Conservation (phyloP, 2,113 vertebrate species). For the Aptenodytes patagonicus region DNA sequence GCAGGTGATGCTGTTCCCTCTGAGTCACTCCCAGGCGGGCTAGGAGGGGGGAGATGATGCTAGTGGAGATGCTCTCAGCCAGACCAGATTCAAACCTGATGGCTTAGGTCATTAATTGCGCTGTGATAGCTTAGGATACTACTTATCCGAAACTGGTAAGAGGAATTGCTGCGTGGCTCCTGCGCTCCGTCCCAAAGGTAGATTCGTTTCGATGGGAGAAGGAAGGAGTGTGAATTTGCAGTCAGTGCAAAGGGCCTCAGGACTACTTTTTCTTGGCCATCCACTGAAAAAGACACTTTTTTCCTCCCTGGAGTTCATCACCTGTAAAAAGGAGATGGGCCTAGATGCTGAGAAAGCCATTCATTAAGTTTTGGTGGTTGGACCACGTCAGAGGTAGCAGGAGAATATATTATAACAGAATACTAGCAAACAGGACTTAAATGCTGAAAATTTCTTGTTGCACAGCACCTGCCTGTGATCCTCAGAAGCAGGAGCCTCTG, state of each 20-base stretch:
- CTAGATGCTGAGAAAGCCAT: not conserved
- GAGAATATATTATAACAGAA: not conserved
- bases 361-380: not conserved
- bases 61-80: not conserved
- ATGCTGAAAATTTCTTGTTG: not conserved
- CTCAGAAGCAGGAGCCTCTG: not conserved
- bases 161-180: not conserved
- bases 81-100: not conserved
- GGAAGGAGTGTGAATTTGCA: not conserved
- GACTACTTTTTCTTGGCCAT: not conserved
- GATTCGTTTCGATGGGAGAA: not conserved
- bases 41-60: not conserved
- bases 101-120: not conserved
- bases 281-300: not conserved
- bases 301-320: not conserved
- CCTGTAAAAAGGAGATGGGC: not conserved
- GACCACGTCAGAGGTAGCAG: not conserved
- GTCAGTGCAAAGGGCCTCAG: not conserved
- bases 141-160: not conserved
- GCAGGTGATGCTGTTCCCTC: not conserved
- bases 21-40: not conserved
- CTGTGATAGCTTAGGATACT: not conserved
- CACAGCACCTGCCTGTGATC: not conserved
- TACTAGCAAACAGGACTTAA: not conserved
- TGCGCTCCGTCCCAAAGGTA: not conserved